Conservation (phyloP, 2,113 vertebrate species). For the Ptyas mucosa region DNA sequence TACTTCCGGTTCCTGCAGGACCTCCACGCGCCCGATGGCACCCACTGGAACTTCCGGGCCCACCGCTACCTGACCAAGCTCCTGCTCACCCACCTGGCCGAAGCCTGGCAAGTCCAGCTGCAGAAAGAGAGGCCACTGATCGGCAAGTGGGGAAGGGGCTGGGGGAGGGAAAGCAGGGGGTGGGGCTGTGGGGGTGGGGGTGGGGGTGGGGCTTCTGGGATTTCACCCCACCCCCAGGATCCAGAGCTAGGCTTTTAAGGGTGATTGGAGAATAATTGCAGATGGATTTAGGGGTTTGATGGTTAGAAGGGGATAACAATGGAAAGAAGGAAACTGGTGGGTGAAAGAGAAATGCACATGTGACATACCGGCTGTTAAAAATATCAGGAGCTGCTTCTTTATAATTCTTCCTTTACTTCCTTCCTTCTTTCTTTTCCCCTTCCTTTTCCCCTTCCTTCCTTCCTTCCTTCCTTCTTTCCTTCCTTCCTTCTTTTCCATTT, state of each 20-base stretch:
- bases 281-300: not conserved
- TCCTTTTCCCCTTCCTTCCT: not conserved
- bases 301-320: not conserved
- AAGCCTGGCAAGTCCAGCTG: constrained; percentile 77
- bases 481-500: too few species aligned
- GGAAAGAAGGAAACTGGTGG: not conserved
- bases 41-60: constrained; percentile 79
- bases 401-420: not conserved
- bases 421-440: not conserved
- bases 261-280: not conserved
- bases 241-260: not conserved
- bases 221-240: rapidly evolving
- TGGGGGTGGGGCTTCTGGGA: not conserved
- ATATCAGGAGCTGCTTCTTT: not conserved
- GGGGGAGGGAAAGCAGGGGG: too few species aligned
- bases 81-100: constrained; percentile 72
- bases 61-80: constrained; percentile 77
- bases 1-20: constrained; percentile 72
- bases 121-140: not conserved
- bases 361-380: not conserved
- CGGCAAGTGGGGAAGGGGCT: not conserved
- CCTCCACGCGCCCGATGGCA: constrained; percentile 69
- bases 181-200: too few species aligned
- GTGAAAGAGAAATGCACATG: too few species aligned
- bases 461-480: too few species aligned